A percentile compares a stretch with the other conserved stretches of the same genome.
phyloP scores from a whole-genome alignment of 2,888 invertebrate genomes.

The Venusia cambrica region DNA sequence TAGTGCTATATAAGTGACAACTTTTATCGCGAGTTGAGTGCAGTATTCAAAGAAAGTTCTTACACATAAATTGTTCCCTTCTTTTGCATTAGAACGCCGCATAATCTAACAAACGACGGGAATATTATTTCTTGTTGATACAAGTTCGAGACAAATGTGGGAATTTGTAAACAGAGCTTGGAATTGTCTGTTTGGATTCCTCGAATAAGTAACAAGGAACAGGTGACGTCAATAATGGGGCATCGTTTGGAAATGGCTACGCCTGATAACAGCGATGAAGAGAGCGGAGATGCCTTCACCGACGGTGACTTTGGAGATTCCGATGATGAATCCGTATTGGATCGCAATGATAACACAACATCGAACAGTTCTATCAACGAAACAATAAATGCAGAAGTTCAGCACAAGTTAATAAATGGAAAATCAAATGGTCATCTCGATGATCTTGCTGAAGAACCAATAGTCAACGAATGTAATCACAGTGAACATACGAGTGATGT shows the following conservation, averaged over 20 bases:
- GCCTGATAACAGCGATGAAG: conserved; percentile 66
- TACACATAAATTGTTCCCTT: conserved; percentile 59
- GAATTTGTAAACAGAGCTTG: conserved; percentile 51
- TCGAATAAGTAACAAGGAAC: conserved; percentile 39
- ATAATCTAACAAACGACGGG: conserved; percentile 34
- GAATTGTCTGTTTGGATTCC: conserved; percentile 46
- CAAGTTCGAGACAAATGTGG: conserved; percentile 43
- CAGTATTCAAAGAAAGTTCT: conserved; percentile 45
- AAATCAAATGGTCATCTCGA: conserved; percentile 32
- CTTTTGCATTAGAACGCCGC: conserved; percentile 52
- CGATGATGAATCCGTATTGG: conserved; percentile 57
- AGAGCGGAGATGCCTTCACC: conserved; percentile 69
- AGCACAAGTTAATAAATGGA: conserved; percentile 39
- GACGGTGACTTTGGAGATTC: conserved; percentile 72
- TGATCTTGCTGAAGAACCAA: conserved; percentile 29
- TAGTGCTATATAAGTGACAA: conserved; percentile 46
- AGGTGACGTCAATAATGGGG: conserved; percentile 55
- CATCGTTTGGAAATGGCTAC: conserved; percentile 54
- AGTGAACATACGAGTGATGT: conserved; percentile 42
- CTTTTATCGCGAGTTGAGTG: conserved; percentile 54
- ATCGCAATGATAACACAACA: conserved; percentile 35
- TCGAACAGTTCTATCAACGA: conserved; percentile 56
- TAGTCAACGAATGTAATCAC: conserved; percentile 45
- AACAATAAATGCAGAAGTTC: conserved; percentile 53
- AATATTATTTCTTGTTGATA: conserved; percentile 42